These are phyloP conservation scores for Phymanthus crucifer DNA, from an alignment of 92 coral and sea anemone species.

Conservation along the genomic window DNA sequence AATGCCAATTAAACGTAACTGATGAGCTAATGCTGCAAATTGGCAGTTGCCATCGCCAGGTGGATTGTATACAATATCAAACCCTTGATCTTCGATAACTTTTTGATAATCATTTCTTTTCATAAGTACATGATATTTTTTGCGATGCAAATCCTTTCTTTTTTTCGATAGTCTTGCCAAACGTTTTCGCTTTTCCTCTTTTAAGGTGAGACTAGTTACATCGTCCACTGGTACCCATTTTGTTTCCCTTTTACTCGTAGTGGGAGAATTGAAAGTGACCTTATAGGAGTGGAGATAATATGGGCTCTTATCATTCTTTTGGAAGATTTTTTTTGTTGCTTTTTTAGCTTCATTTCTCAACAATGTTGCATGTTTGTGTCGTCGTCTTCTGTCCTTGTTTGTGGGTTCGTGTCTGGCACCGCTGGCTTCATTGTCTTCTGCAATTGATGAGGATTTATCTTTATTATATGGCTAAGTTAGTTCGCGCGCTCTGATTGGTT, in stretches of 20 bases:
- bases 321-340: too few relatives aligned
- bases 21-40: constrained; percentile 44
- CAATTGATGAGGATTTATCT: too few relatives aligned
- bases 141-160: not conserved
- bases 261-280: constrained; percentile 29
- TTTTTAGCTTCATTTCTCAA: too few relatives aligned
- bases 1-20: constrained; percentile 24
- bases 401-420: too few relatives aligned
- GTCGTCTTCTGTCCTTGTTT: too few relatives aligned
- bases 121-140: constrained; percentile 34
- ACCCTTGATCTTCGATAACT: constrained; percentile 48
- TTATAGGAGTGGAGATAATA: constrained; percentile 34
- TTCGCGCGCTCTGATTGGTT: too few relatives aligned
- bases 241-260: constrained; percentile 24
- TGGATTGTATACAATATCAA: constrained; percentile 37
- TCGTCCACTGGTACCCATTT: constrained; percentile 43
- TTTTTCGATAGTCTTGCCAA: constrained; percentile 1
- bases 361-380: too few relatives aligned
- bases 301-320: too few relatives aligned
- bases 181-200: constrained; percentile 33
- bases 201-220: constrained; percentile 52
- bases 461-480: too few relatives aligned
- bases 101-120: constrained; percentile 27
- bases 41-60: constrained; percentile 58
- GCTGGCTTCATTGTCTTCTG: too few relatives aligned